phyloP scores from a whole-genome alignment of 1,140 invertebrate species.

The Aradophagus sp. region DNA sequence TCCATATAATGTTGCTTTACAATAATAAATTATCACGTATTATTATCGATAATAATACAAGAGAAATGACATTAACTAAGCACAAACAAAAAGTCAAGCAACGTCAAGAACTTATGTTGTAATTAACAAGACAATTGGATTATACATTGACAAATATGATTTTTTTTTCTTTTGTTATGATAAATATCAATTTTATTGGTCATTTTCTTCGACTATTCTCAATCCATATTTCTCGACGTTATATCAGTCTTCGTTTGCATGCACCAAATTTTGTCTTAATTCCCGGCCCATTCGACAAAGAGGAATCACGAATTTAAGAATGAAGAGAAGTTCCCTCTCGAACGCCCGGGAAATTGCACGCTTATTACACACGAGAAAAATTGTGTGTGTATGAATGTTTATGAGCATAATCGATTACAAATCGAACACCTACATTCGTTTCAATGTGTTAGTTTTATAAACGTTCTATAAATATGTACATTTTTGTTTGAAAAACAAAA shows the following conservation, averaged over 20 bases:
- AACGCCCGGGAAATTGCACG: slow-evolving; percentile 36
- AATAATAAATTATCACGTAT: slow-evolving; percentile 51
- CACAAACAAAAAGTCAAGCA: slow-evolving; percentile 53
- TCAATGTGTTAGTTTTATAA: too few relatives aligned
- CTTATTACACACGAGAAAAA: slow-evolving; percentile 24
- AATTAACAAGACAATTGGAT: too few relatives aligned
- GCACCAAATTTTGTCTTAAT: slow-evolving; percentile 36
- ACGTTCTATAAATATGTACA: too few relatives aligned
- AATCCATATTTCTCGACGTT: slow-evolving; percentile 29
- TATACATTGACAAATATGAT: too few relatives aligned
- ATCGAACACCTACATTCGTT: too few relatives aligned
- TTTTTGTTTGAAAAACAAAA: too few relatives aligned
- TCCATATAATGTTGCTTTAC: slow-evolving; percentile 16
- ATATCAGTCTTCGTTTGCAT: slow-evolving; percentile 53
- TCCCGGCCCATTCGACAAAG: slow-evolving; percentile 13
- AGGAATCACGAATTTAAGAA: background rate
- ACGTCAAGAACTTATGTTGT: too few relatives aligned
- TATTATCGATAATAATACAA: slow-evolving; percentile 63
- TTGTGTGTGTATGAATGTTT: slow-evolving; percentile 10
- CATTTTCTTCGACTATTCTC: slow-evolving; percentile 4
- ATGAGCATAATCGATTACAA: slow-evolving; percentile 12
- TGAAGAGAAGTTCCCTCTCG: slow-evolving; percentile 6
- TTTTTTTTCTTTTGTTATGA: too few relatives aligned
- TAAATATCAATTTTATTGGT: too few relatives aligned
- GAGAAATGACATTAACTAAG: slow-evolving; percentile 66